Evolutionary conservation across 1,140 invertebrate genomes (phyloP), one percentile per base, ranked within the genome.

Genomic region (Zophobas morio): DNA sequence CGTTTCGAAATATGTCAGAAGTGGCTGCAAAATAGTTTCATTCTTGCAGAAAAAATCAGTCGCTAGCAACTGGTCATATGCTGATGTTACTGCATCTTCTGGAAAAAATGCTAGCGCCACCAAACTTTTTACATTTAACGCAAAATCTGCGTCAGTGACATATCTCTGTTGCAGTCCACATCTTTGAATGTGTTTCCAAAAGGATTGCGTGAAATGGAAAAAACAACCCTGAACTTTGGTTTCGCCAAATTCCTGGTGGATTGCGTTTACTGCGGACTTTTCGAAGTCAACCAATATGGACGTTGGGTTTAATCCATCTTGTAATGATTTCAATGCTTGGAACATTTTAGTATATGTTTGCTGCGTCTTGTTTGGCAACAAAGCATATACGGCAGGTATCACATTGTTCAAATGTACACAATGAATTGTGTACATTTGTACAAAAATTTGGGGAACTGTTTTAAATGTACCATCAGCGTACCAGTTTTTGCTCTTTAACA

Each of bases 361-460:
- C 63, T 46, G 3, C 3, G 42, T 5, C 40, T 76, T 76, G 34
- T 72, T 71, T 6, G 75, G 75, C 3, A 76, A n/a, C 32, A 76
- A 60, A 37, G 75, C 75, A 39, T 54, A 72, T 51, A 76, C 75
- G 39, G 40, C 70, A 2, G 75, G 37, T 70, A 70, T 40, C 4
- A 75, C 60, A 39, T 70, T 75, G 63, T 37, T 73, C 34, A 46
- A 71, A 6, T 74, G 72, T 56, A 74, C 75, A 46, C 63, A 57
- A 54, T 72, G 75, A 6, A 76, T 76, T 8, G 75, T 76, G 42
- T 76, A 76, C 56, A 76, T 33, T 40, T 76, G 63, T 39, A 4
- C 1, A 54, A 76, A 72, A 39, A 76, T 42, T 40, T 42, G 1
- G 6, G 63, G 42, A 35, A 20, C 20, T 42, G 74, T 32, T 35